A percentile compares a stretch with the other conserved stretches of the same genome.
Evolutionary conservation across 2,797 vertebrate genomes (phyloP).

Genomic region (Malacoctenus gilli): DNA sequence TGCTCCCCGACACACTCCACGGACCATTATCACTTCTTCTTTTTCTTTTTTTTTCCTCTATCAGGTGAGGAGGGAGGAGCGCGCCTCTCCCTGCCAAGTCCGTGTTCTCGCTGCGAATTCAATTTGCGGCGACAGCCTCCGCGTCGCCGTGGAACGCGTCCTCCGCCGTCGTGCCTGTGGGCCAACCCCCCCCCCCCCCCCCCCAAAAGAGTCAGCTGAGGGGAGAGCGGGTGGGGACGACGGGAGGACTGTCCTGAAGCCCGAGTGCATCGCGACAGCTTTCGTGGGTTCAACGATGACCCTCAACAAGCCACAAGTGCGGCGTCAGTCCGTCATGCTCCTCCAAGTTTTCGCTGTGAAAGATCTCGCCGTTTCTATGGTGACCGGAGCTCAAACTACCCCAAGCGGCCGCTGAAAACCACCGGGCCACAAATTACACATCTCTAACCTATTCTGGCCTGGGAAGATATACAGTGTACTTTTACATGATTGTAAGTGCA

Average conservation of each 20-base stretch:
- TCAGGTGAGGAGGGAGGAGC: conserved; percentile 58
- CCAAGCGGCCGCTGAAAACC: conserved; percentile 41
- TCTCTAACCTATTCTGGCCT: conserved; percentile 63
- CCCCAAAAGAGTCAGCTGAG: conserved; percentile 55
- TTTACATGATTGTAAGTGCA: conserved; percentile 58
- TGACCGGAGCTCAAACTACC: conserved; percentile 40
- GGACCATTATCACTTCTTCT: conserved; percentile 63
- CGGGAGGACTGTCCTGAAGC: conserved; percentile 15
- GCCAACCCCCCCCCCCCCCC: conserved; percentile 42
- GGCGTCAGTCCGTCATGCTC: conserved; percentile 11
- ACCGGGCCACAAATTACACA: conserved; percentile 69
- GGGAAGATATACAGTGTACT: conserved; percentile 60
- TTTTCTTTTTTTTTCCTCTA: too few species aligned
- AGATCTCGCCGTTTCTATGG: conserved; percentile 39
- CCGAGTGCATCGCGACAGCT: conserved; percentile 20
- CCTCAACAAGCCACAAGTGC: too few species aligned
- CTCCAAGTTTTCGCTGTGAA: conserved; percentile 22
- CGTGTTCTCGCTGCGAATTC: conserved; percentile 62
- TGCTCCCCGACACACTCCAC: conserved; percentile 37
- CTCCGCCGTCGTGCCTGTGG: conserved; percentile 20
- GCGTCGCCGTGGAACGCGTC: conserved; percentile 43
- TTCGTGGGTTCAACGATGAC: conserved; percentile 13
- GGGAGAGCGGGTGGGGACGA: conserved; percentile 17
- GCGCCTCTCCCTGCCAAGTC: conserved; percentile 46
- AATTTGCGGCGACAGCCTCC: conserved; percentile 60